These are phyloP conservation scores for Odontesthes bonariensis DNA, from an alignment of 2,113 vertebrate genomes.

Conservation along the genomic window DNA sequence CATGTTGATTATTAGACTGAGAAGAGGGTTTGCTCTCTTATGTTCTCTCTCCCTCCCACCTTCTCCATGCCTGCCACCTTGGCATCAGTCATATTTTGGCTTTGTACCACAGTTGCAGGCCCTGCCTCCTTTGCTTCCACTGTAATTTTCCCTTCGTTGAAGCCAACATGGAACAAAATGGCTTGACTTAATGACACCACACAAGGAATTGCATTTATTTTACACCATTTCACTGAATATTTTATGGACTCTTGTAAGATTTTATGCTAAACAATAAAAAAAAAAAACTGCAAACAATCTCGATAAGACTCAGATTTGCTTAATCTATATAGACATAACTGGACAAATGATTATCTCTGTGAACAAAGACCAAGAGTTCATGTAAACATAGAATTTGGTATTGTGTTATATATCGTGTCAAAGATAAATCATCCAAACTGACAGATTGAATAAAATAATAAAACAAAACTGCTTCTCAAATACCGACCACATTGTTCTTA, in stretches of 20 bases:
- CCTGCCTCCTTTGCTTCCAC: conserved; percentile 12
- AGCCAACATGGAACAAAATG: conserved; percentile 30
- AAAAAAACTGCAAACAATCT: conserved; percentile 28
- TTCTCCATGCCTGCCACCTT: conserved; percentile 55
- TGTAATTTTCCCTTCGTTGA: conserved; percentile 11
- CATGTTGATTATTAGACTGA: conserved; percentile 38
- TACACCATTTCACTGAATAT: background rate
- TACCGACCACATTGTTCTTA: background rate
- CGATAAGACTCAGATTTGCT: background rate
- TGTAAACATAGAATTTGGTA: conserved; percentile 40
- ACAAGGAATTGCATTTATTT: conserved; percentile 23
- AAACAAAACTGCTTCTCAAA: background rate
- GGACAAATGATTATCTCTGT: conserved; percentile 37
- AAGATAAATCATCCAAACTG: background rate
- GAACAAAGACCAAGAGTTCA: conserved; percentile 34
- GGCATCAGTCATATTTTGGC: conserved; percentile 60
- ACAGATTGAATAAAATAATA: background rate
- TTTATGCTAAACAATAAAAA: background rate
- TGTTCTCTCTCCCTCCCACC: conserved; percentile 33
- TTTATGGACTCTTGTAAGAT: background rate
- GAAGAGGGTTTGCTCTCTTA: conserved; percentile 19
- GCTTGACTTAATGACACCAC: conserved; percentile 35
- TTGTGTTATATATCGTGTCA: background rate
- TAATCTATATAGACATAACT: conserved; percentile 34
- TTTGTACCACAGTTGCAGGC: conserved; percentile 40